Percentiles rank a stretch among this genome's conserved stretches.
These are phyloP conservation scores for Parnassius orleans DNA, from an alignment of 2,888 invertebrate genomes.

Conservation along the genomic window DNA sequence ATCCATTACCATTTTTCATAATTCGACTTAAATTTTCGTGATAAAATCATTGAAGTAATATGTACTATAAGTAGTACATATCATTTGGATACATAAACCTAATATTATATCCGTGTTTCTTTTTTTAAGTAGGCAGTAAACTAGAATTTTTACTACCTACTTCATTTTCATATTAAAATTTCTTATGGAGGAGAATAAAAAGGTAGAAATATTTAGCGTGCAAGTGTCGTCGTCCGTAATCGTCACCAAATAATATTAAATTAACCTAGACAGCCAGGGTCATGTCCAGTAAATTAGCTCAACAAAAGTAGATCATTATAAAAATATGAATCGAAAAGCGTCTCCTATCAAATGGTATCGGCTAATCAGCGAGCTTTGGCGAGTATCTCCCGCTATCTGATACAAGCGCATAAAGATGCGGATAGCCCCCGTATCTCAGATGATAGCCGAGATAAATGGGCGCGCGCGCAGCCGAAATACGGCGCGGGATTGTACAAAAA, in stretches of 20 bases:
- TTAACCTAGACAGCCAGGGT: not conserved
- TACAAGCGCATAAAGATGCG: constrained; percentile 64
- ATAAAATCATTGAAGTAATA: too few species aligned
- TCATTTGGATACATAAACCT: too few species aligned
- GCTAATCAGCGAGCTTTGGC: constrained; percentile 63
- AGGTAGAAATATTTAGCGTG: too few species aligned
- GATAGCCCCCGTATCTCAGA: constrained; percentile 70
- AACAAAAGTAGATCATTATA: constrained; percentile 41
- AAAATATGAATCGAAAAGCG: constrained; percentile 39
- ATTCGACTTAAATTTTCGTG: too few species aligned
- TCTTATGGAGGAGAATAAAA: too few species aligned
- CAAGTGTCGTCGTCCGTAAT: not conserved
- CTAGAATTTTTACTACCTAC: too few species aligned
- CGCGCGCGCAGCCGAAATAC: constrained; percentile 75
- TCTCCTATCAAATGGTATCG: constrained; percentile 49
- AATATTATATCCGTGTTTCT: too few species aligned
- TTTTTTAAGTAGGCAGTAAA: too few species aligned
- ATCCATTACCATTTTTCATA: too few species aligned
- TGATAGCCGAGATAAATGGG: constrained; percentile 71
- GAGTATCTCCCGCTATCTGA: constrained; percentile 57
- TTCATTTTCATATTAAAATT: too few species aligned
- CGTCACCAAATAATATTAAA: constrained; percentile 3
- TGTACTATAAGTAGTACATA: too few species aligned
- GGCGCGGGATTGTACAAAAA: constrained; percentile 62
- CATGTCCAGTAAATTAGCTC: constrained; percentile 29